These are phyloP conservation scores for Scolopax rusticola DNA, from an alignment of 2,797 vertebrate genomes.

Conservation along the genomic window DNA sequence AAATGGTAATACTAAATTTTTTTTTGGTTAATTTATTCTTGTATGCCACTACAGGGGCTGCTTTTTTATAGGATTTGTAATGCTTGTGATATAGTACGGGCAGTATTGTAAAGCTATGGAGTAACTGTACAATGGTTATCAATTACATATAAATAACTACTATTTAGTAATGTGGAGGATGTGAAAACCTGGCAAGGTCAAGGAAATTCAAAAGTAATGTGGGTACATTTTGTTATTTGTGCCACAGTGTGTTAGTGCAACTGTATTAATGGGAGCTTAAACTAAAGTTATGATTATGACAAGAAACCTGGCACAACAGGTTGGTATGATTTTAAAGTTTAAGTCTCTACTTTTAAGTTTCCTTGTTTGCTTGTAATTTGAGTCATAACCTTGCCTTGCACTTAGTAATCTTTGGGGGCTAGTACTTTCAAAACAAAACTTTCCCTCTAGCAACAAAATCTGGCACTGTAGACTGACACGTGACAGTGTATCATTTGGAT, in stretches of 20 bases:
- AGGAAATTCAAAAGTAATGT: constrained; percentile 40
- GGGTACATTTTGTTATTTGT: constrained; percentile 52
- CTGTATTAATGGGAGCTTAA: constrained; percentile 40
- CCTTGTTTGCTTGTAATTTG: constrained; percentile 39
- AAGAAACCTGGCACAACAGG: constrained; percentile 6
- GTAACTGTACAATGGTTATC: constrained; percentile 78
- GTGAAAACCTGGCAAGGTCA: constrained; percentile 57
- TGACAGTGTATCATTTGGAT: neutral
- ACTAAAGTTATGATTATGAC: neutral
- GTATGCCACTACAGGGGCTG: constrained; percentile 66
- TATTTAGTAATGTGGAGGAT: constrained; percentile 54
- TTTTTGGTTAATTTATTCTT: constrained; percentile 79
- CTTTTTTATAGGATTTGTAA: constrained; percentile 72
- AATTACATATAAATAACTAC: constrained; percentile 78
- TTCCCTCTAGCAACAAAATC: neutral
- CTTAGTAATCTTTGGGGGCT: neutral
- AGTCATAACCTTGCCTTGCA: constrained; percentile 8
- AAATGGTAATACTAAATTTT: constrained; percentile 83
- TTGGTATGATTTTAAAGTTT: neutral
- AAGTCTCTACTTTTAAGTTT: constrained; percentile 49
- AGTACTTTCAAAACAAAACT: neutral
- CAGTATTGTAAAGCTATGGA: constrained; percentile 74
- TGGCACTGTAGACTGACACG: neutral
- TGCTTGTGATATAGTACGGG: constrained; percentile 75
- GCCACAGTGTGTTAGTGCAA: constrained; percentile 67